Evolutionary conservation across 2,888 invertebrate genomes (phyloP), one percentile per base, ranked within the genome.

Genomic region (Cephus spinipes): DNA sequence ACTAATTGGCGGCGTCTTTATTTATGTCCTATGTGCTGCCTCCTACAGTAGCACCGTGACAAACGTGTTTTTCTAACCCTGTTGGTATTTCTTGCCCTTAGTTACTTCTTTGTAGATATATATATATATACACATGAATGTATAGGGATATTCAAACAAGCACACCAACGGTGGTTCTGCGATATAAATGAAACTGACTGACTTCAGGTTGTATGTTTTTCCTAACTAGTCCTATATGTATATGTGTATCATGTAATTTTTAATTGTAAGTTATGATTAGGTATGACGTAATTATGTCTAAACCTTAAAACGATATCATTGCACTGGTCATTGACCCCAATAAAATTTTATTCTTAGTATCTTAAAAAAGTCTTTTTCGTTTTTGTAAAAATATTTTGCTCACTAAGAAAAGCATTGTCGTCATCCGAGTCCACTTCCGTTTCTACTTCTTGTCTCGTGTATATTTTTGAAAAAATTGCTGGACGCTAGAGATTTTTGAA

Each of bases 1-100:
- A 85, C 86, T 85, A 84, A 86, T 85, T 85, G 84, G 80, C 79
- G 74, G 77, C 75, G 81, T 79, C 78, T 85, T 84, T 85, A 85
- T 86, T 85, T 86, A 83, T 83, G 82, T 73, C 69, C 71, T 86
- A 81, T 82, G 82, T 73, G 69, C 71, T 74, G 80, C 81, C 80
- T 83, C 79, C 81, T 81, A 83, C 83, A 81, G 85, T 82, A 83
- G 85, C 77, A 68, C 31, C 76, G 73, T 78, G 55, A 55, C 55
- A 55, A 55, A 55, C 55, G 55, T 55, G 55, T 55, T 55, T 55
- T 23, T 55, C 55, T 55, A 55, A 55, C 55, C 55, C 55, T 55
- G 23, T 55, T 69, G 74, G 74, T 74, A 31, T 71, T 74, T 75
- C 69, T 74, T 71, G 74, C 34, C 69, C 32, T 69, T 34, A 40